phyloP scores from a whole-genome alignment of 2,888 invertebrate species.

The Drosophila pseudotakahashii region DNA sequence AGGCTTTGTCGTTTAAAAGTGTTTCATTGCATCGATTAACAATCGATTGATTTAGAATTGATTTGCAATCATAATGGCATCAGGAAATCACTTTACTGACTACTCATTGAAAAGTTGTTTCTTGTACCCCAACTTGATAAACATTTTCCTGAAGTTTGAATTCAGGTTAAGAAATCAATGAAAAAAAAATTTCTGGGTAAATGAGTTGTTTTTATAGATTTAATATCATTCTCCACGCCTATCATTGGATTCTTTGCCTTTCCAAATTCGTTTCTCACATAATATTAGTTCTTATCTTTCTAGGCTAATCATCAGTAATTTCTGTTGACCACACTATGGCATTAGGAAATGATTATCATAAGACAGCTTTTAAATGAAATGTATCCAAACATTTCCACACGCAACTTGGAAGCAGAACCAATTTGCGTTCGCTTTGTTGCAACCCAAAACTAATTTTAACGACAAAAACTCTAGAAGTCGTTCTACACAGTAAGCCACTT shows the following conservation, averaged over 20 bases:
- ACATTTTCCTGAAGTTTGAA: neutral
- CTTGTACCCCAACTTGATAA: neutral
- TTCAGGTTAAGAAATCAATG: neutral
- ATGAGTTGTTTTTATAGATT: neutral
- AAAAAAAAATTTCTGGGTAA: too few relatives aligned
- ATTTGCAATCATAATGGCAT: conserved; percentile 65
- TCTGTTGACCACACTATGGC: conserved; percentile 21
- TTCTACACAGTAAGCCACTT: conserved; percentile 72
- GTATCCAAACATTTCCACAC: conserved; percentile 25
- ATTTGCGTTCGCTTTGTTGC: conserved; percentile 28
- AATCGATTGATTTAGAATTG: conserved; percentile 66
- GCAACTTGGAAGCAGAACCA: conserved; percentile 31
- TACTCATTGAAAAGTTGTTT: conserved; percentile 6
- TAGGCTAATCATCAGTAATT: conserved; percentile 35
- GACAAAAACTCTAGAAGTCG: conserved; percentile 28
- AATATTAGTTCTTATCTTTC: conserved; percentile 34
- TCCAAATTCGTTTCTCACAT: conserved; percentile 1
- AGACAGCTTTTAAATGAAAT: conserved; percentile 18
- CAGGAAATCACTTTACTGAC: conserved; percentile 25
- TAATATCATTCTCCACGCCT: neutral
- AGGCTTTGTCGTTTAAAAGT: conserved; percentile 40
- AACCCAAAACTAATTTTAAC: conserved; percentile 58
- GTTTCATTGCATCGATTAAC: conserved; percentile 49
- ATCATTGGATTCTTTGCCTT: neutral
- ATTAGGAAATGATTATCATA: conserved; percentile 52